Base-by-base conservation (phyloP, 2,888 invertebrate genomes). In the Hirtodrosophila alboralis region DNA sequence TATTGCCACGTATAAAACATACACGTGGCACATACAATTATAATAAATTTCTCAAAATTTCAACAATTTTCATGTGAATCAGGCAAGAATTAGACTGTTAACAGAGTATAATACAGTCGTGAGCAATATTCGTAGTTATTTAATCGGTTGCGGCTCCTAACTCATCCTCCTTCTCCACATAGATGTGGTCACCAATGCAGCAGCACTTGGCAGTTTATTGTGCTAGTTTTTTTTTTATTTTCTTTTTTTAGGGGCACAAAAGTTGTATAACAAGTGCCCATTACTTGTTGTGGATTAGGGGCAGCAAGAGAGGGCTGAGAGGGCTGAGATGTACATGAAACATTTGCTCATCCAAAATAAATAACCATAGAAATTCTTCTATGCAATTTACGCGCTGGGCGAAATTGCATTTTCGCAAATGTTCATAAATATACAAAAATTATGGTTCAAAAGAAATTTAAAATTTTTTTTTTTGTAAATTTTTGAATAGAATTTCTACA, bases 171-270 rank as follows among this genome's bases (percentile, higher is more conserved):
- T 18, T n/a, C 40, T 30, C 7, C 56, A 14, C 28, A 37, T 8
- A 7, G 23, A 14, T 51, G 27, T 7, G 27, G 33, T 45, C 47
- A 30, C 6, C 40, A 28, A 49, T n/a, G n/a, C n/a, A n/a, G n/a
- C n/a, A n/a, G 37, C 69, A 80, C 84, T 84, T 76, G 57, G 26
- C 61, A 69, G 77, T 77, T 84, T 77, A 56, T 80, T 77, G 77
- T 81, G 81, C 77, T 59, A 81, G 47, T 69, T 77, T 53, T 40
- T 14, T 9, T 6, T n/a, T 4, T 26, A 18, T 33, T 40, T 57
- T 43, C 21, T 8, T 31, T 37, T 21, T n/a, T 3, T 10, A 26
- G n/a, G n/a, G n/a, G n/a, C n/a, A n/a, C n/a, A n/a, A 18, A 18
- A 18, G 4, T 18, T 18, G 18, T 47, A 64, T 38, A 40, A 36